These are phyloP conservation scores for Otolemur garnettii DNA, from an alignment of 2,113 vertebrate genomes.

Conservation along the genomic window DNA sequence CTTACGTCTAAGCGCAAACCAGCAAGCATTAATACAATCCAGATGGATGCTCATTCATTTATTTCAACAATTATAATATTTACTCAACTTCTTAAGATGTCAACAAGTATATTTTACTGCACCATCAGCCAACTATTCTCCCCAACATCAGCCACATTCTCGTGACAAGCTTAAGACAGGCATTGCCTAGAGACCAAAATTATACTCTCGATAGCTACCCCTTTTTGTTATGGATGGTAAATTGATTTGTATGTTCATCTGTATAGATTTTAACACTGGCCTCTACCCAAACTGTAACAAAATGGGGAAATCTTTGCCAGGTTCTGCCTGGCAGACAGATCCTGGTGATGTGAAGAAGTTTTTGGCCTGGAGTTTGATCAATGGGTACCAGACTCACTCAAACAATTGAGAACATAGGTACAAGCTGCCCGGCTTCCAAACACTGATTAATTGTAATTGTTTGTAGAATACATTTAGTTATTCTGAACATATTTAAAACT, in stretches of 20 bases:
- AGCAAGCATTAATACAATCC: conserved; percentile 58
- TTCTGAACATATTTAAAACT: conserved; percentile 35
- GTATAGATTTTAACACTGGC: conserved; percentile 40
- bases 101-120: conserved; percentile 5
- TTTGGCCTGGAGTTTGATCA: conserved; percentile 42
- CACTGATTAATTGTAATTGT: background rate
- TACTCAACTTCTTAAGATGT: conserved; percentile 31
- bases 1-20: conserved; percentile 59
- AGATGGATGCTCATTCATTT: conserved; percentile 49
- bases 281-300: conserved; percentile 11
- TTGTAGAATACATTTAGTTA: conserved; percentile 41
- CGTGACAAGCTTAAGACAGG: background rate
- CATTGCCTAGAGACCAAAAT: background rate
- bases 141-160: background rate
- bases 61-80: conserved; percentile 66
- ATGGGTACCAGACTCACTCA: background rate
- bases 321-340: conserved; percentile 44
- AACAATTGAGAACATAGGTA: background rate
- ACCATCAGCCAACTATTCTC: background rate
- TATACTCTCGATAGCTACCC: background rate
- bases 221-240: background rate
- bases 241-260: background rate
- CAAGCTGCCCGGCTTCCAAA: background rate
- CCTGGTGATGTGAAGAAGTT: background rate
- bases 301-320: conserved; percentile 39